phyloP scores from a whole-genome alignment of 2,797 vertebrate species.

The Manis javanica region DNA sequence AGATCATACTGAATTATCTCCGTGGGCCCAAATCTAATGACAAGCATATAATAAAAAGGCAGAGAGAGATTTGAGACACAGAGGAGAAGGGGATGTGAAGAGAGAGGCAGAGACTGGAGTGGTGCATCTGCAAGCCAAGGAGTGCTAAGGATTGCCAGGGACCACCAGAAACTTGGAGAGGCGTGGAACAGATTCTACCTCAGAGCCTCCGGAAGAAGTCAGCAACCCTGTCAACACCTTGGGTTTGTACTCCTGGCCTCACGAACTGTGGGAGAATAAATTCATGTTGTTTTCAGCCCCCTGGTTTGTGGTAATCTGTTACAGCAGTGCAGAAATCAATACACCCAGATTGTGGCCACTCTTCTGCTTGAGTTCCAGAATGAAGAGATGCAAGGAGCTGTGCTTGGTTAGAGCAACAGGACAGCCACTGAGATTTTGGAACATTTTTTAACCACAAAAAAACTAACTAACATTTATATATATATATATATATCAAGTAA shows the following conservation, averaged over 20 bases:
- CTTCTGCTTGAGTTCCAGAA: not conserved
- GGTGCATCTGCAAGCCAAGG: no score
- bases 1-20: not conserved
- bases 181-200: not conserved
- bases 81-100: not conserved
- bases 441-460: constrained; percentile 20
- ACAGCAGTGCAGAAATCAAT: constrained; percentile 9
- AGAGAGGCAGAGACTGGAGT: not conserved
- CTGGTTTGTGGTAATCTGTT: constrained; percentile 41
- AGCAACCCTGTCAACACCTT: not conserved
- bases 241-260: not conserved
- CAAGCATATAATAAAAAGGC: not conserved
- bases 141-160: not conserved
- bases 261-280: not conserved
- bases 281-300: not conserved
- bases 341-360: not conserved
- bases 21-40: not conserved
- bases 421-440: not conserved
- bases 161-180: not conserved
- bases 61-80: not conserved
- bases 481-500: not conserved
- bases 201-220: not conserved
- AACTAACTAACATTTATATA: not conserved
- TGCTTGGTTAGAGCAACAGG: not conserved
- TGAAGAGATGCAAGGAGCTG: not conserved